Conservation (phyloP, 1,140 invertebrate species). For the Drosophila chauvacae region DNA sequence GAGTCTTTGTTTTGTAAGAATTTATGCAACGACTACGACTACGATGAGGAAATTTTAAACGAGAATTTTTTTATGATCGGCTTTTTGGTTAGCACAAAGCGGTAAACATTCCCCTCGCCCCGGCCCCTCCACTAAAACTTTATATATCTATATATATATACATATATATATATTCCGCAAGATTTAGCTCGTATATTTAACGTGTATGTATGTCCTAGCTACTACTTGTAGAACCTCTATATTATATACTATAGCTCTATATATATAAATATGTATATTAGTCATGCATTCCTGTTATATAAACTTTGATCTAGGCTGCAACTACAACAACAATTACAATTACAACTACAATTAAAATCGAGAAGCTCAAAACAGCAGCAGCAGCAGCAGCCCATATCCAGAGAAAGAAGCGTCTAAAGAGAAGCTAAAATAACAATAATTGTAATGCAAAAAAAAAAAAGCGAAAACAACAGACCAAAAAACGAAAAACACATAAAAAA, state of each 20-base stretch:
- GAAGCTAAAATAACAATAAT: conserved; percentile 68
- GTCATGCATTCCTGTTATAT: conserved; percentile 81
- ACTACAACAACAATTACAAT: conserved; percentile 40
- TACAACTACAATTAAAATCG: conserved; percentile 39
- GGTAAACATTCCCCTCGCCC: conserved; percentile 64
- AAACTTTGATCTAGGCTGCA: conserved; percentile 66
- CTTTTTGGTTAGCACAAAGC: conserved; percentile 73
- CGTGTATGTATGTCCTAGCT: conserved; percentile 53
- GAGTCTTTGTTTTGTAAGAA: conserved; percentile 49
- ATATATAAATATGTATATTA: conserved; percentile 49
- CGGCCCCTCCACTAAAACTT: conserved; percentile 19
- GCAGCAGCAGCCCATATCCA: conserved; percentile 46
- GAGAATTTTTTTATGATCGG: conserved; percentile 44
- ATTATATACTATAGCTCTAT: conserved; percentile 45
- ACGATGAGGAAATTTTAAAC: conserved; percentile 23
- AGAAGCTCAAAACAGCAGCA: conserved; percentile 63
- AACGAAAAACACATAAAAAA: conserved; percentile 33
- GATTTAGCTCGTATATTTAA: conserved; percentile 49
- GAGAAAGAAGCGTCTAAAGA: conserved; percentile 62
- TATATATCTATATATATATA: conserved; percentile 17
- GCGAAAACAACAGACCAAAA: conserved; percentile 53
- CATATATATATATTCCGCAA: conserved; percentile 24
- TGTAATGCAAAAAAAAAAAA: conserved; percentile 35
- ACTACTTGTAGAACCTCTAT: conserved; percentile 69
- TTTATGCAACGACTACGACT: conserved; percentile 40